phyloP scores from a whole-genome alignment of 2,797 vertebrate genomes.

The Ceryle rudis region DNA sequence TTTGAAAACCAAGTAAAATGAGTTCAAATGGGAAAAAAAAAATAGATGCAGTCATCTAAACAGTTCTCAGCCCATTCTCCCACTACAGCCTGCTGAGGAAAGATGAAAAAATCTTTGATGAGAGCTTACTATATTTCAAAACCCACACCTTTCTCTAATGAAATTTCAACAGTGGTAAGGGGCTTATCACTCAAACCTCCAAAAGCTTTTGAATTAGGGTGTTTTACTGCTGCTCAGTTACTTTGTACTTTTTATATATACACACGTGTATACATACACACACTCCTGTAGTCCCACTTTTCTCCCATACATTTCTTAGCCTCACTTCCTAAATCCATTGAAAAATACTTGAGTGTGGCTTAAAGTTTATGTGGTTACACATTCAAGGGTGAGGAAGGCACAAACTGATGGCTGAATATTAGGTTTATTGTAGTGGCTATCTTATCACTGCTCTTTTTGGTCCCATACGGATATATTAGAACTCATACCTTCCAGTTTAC shows the following conservation, averaged over 20 bases:
- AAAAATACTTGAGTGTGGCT: background rate
- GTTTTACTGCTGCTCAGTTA: background rate
- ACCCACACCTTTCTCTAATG: background rate
- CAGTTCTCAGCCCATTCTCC: fast-evolving
- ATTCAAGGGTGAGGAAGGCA: background rate
- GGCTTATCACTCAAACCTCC: background rate
- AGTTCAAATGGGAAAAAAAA: background rate
- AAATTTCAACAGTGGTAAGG: background rate
- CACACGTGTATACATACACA: fast-evolving
- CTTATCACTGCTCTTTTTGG: background rate
- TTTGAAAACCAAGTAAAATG: background rate
- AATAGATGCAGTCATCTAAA: background rate
- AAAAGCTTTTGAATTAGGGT: background rate
- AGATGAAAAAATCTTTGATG: background rate
- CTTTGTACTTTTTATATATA: background rate
- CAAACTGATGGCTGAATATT: background rate
- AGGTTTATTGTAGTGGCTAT: background rate
- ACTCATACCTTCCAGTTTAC: background rate
- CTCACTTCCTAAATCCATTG: background rate
- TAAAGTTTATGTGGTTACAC: background rate
- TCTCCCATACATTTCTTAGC: background rate
- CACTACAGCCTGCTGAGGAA: background rate
- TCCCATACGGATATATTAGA: background rate
- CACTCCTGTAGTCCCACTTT: background rate
- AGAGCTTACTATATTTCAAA: background rate